phyloP scores from a whole-genome alignment of 1,140 invertebrate genomes.

The Halictus rubicundus region DNA sequence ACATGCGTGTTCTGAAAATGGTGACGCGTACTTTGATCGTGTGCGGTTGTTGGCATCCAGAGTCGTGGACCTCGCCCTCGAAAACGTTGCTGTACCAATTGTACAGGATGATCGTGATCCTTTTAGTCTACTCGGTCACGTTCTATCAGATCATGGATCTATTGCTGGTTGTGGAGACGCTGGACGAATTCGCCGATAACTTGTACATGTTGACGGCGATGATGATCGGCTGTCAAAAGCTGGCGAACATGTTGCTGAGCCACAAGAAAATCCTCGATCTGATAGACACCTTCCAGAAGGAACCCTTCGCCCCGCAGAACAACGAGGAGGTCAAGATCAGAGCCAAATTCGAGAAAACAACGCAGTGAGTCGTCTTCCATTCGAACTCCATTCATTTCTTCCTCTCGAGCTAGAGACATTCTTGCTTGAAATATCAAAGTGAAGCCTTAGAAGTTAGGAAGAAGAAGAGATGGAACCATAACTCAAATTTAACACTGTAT shows the following conservation, averaged over 20 bases:
- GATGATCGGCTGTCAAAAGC: slow-evolving; percentile 45
- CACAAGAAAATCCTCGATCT: slow-evolving; percentile 40
- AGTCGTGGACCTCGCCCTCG: slow-evolving; percentile 1
- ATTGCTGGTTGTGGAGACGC: slow-evolving; percentile 22
- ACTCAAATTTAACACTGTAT: no score
- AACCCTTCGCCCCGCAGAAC: slow-evolving; percentile 43
- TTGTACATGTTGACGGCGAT: slow-evolving; percentile 59
- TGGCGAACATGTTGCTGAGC: slow-evolving; percentile 34
- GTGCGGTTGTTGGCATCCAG: slow-evolving; percentile 47
- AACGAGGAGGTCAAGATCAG: slow-evolving; percentile 50
- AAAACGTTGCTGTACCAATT: slow-evolving; percentile 21
- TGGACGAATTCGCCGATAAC: slow-evolving; percentile 54
- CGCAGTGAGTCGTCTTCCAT: slow-evolving; percentile 35
- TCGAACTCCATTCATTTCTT: no score
- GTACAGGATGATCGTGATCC: slow-evolving; percentile 2
- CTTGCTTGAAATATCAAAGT: no score
- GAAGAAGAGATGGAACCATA: no score
- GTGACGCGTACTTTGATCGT: slow-evolving; percentile 17
- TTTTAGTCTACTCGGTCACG: neutral
- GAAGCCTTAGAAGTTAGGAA: no score
- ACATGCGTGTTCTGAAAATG: slow-evolving; percentile 28
- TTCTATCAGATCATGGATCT: slow-evolving; percentile 32
- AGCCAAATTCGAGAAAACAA: slow-evolving; percentile 23
- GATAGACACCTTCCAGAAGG: slow-evolving; percentile 13
- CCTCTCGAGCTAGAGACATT: no score